These are phyloP conservation scores for Venustaconcha ellipsiformis DNA, from an alignment of 1,140 invertebrate genomes.

Conservation along the genomic window DNA sequence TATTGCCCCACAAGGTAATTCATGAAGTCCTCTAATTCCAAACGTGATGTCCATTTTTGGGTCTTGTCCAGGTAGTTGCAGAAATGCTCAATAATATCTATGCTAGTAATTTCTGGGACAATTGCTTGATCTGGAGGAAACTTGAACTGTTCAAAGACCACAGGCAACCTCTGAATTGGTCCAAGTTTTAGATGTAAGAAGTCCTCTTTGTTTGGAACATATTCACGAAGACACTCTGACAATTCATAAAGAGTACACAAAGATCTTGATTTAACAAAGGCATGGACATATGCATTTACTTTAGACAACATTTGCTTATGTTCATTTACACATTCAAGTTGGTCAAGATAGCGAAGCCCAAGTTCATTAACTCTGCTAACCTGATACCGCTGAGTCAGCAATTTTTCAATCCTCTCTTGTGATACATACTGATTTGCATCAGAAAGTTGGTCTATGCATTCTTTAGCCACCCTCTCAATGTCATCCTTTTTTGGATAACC, in stretches of 20 bases:
- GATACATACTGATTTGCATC: conserved; percentile 55
- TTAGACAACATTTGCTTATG: conserved; percentile 45
- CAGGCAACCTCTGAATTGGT: conserved; percentile 57
- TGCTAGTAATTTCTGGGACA: conserved; percentile 57
- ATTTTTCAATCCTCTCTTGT: conserved; percentile 42
- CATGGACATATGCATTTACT: conserved; percentile 61
- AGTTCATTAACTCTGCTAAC: conserved; percentile 28
- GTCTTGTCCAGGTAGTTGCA: conserved; percentile 50
- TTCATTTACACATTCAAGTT: conserved; percentile 46
- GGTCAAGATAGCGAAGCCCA: conserved; percentile 32
- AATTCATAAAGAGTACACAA: conserved; percentile 62
- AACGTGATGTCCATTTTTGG: conserved; percentile 51
- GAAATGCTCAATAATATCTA: conserved; percentile 60
- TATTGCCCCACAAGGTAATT: conserved; percentile 52
- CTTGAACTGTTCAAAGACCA: conserved; percentile 61
- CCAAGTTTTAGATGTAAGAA: conserved; percentile 61
- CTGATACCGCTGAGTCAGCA: conserved; percentile 47
- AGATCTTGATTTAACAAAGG: conserved; percentile 52
- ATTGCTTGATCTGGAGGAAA: conserved; percentile 55
- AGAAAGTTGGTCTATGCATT: conserved; percentile 57
- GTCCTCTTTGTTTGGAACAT: conserved; percentile 37
- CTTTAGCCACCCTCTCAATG: conserved; percentile 45
- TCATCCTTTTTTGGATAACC: conserved; percentile 33
- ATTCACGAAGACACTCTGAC: conserved; percentile 47
- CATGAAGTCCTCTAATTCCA: conserved; percentile 61